Base-by-base conservation (phyloP, 1,140 invertebrate genomes). In the Megalonaias nervosa region DNA sequence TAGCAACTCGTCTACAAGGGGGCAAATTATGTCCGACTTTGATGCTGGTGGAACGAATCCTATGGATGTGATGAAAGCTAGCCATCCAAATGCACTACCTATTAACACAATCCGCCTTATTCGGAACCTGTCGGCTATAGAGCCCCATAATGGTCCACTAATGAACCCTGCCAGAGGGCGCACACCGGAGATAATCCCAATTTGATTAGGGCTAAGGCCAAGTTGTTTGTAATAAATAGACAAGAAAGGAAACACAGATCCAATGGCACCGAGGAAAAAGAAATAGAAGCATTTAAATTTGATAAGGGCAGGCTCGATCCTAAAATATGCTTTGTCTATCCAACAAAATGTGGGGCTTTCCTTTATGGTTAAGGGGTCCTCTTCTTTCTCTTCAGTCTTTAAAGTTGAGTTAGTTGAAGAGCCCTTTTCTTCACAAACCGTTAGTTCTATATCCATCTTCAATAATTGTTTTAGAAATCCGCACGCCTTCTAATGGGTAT, bases 141-240 rank as follows among this genome's bases (percentile, higher is more conserved):
- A 73, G 16, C 76, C 76, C 76, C 70, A 78, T n/a, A 78, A 14
- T 2, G 76, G 66, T 13, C 76, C 76, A 60, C 76, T 73, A 23
- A 55, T 68, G 38, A 78, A 78, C 1, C 76, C 76, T 12, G 74
- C 74, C 12, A 78, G n/a, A 38, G 76, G 76, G 31, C 76, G 62
- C 21, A 74, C 62, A 59, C 76, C 76, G 14, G 76, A 71, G 26
- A 78, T 68, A n/a, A 78, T 73, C 12, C 76, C 76, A 26, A 78
- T 78, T 48, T 78, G 76, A 58, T 78, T 78, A 5, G 76, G 76
- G 64, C 76, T 73, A 17, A 78, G 69, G 31, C 76, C 76, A n/a
- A 78, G 17, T 62, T 78, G 76, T 74, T 78, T 78, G 23, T 73
- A 78, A 61, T 78, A 78, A 26, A 78, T 55, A 19, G 76, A 78